Base-by-base conservation (phyloP, 2,797 vertebrate genomes). In the Pelochelys cantorii region DNA sequence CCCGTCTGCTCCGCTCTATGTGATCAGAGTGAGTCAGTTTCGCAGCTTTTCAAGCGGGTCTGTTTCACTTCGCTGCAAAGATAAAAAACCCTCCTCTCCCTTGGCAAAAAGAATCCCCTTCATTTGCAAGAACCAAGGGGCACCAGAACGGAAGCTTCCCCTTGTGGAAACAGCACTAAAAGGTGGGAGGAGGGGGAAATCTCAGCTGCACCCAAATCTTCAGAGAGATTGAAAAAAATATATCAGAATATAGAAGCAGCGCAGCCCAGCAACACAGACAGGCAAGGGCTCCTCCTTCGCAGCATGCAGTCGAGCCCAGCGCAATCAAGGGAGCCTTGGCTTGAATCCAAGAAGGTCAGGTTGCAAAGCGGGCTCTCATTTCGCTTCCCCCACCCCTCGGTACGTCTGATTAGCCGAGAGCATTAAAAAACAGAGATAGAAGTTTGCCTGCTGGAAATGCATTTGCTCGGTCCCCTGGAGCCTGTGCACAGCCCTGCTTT, bases 241-340 rank as follows among this genome's bases (percentile, higher is more conserved):
- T 5, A 52, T 37, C 68, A 29, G 13, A 48, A 52, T 77, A 13
- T 48, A 17, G 23, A 37, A 65, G 17, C 1, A n/a, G 42, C 37
- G n/a, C 52, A 77, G 37, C 74, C 23, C 37, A 25, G n/a, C 84
- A 57, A 79, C 79, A 27, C 68, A 34, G 90, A 93, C 92, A 56
- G 95, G 96, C 92, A 88, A 92, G 94, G 84, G 89, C 94, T 96
- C 95, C 93, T 97, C 97, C 97, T 97, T 95, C 89, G 84, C 91
- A 93, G 90, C n/a, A 52, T 86, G 93, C 68, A 88, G 95, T 80
- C 95, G 94, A 90, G 79, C 90, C 90, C 94, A 81, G 42, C 95
- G 84, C 92, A 84, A 90, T 90, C 71, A 84, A 85, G 48, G 85
- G 88, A 96, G 96, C 77, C 78, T 81, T 53, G 89, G 90, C 92